Evolutionary conservation across 2,113 vertebrate species (phyloP), one percentile per base, ranked within the genome.

Genomic region (Uria aalge): DNA sequence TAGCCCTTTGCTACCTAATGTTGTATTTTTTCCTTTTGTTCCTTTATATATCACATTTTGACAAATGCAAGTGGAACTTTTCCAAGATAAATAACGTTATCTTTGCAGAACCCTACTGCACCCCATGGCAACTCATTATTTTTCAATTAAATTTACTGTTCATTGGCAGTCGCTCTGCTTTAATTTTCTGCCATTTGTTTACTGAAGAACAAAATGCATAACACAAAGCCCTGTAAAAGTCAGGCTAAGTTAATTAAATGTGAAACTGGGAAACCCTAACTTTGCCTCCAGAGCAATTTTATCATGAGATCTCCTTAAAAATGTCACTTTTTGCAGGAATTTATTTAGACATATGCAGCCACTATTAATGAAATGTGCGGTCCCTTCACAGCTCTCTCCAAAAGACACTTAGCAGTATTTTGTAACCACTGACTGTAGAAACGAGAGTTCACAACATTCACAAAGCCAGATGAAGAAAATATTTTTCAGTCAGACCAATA

Each of bases 181-280:
- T 98, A 97, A 98, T 98, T 98, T 98, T 98, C 97, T 96, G 91
- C 96, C 97, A 90, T 98, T 98, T 98, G 97, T 98, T 98, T 98
- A 98, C 97, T 4, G 92, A 98, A 96, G 92, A 97, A 97, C 52
- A 26, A 97, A 97, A 98, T 89, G 94, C 92, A 92, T 95, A 98
- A 98, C 94, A 97, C 93, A 97, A 97, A 98, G 95, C 90, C 85
- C 97, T 95, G 97, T 97, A 98, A 98, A 98, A 98, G 97, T 98
- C 98, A 98, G 97, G 86, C 96, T 94, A 92, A 98, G 97, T 98
- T 98, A 98, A 98, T 98, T 98, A 98, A 98, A 98, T 96, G 94
- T 43, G 96, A 94, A 97, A 96, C 91, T 87, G 47, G 94, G 94
- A 98, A 98, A 95, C 66, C 88, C 94, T 96, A 97, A 98, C 88